A percentile compares a stretch with the other conserved stretches of the same genome.
These are phyloP conservation scores for Oopsacas minuta DNA, from an alignment of 37 sponge, comb jelly and placozoan species.

Conservation along the genomic window DNA sequence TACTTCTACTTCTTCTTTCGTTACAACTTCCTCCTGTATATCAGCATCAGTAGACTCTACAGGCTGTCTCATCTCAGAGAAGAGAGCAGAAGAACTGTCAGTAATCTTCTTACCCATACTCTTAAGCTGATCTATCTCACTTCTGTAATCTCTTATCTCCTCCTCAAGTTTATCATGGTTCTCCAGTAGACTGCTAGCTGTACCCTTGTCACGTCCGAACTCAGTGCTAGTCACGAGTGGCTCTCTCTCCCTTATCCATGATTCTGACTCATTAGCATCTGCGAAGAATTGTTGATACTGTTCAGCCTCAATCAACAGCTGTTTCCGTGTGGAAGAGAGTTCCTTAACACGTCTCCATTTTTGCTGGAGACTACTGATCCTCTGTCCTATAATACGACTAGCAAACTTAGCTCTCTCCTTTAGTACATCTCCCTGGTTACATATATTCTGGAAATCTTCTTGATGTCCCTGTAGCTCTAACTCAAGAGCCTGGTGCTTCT, in stretches of 20 bases:
- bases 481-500: constrained; percentile 80
- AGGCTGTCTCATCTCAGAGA: neutral
- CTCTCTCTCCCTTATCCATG: constrained; percentile 85
- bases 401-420: constrained; percentile 35
- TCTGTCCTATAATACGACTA: constrained; percentile 46
- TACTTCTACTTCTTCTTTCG: constrained; percentile 45
- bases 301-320: constrained; percentile 59
- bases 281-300: constrained; percentile 81
- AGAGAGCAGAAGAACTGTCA: constrained; percentile 27
- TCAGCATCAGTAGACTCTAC: constrained; percentile 23
- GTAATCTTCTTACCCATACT: constrained; percentile 49
- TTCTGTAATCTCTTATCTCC: constrained; percentile 49
- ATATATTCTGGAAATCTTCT: constrained; percentile 48
- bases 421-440: constrained; percentile 45
- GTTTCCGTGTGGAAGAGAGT: constrained; percentile 40
- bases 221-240: constrained; percentile 61
- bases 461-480: constrained; percentile 47
- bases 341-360: constrained; percentile 78
- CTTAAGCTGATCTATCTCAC: constrained; percentile 65
- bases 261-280: constrained; percentile 83
- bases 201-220: constrained; percentile 63
- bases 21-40: constrained; percentile 39
- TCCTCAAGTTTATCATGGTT: constrained; percentile 58
- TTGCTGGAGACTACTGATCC: constrained; percentile 47
- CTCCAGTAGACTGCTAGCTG: constrained; percentile 57